A percentile compares a stretch with the other conserved stretches of the same genome.
phyloP scores from a whole-genome alignment of 2,113 vertebrate species.

The Tetrao urogallus region DNA sequence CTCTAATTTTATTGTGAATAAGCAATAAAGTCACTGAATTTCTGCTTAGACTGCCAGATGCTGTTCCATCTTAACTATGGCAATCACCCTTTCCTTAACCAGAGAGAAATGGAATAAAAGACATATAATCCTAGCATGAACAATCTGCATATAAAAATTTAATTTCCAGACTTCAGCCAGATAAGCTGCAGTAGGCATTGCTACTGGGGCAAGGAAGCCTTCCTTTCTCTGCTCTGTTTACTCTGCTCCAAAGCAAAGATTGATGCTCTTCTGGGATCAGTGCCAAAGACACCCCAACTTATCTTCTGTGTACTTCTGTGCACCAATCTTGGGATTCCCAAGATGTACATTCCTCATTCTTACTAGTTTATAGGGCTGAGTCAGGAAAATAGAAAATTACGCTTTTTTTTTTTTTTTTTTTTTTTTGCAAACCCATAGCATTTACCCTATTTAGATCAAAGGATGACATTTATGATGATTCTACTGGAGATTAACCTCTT shows the following conservation, averaged over 20 bases:
- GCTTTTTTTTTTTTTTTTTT: background rate
- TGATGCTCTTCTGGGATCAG: background rate
- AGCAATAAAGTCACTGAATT: background rate
- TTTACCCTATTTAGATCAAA: background rate
- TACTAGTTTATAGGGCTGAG: background rate
- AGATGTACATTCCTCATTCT: background rate
- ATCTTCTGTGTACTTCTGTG: background rate
- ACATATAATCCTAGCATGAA: background rate
- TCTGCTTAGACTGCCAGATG: background rate
- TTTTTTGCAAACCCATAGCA: background rate
- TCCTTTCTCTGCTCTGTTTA: background rate
- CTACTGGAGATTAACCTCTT: background rate
- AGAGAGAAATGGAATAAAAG: background rate
- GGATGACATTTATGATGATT: background rate
- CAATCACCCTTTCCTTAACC: background rate
- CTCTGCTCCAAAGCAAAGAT: background rate
- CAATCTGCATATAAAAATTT: background rate
- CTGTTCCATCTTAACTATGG: background rate
- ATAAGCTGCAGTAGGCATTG: background rate
- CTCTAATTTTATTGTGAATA: background rate
- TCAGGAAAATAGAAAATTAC: background rate
- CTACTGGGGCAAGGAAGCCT: background rate
- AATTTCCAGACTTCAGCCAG: background rate
- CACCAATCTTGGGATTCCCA: background rate
- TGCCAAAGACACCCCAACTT: background rate